Conservation (phyloP, 2,797 vertebrate species). For the Enteromius mattozi region DNA sequence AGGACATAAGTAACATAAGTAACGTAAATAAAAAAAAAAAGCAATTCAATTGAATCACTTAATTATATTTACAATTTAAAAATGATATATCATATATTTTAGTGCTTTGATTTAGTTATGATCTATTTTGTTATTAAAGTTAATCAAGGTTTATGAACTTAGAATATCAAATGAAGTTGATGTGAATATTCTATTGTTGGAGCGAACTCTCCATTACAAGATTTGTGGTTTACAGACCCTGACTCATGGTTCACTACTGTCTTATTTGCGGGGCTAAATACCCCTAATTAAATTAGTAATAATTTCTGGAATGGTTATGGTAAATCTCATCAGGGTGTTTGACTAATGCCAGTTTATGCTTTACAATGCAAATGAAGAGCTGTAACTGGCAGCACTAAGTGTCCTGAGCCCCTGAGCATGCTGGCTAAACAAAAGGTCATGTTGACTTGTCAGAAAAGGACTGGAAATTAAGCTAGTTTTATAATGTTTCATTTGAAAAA, state of each 20-base stretch:
- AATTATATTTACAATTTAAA: neutral
- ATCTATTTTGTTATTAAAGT: neutral
- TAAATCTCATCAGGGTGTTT: slow-evolving; percentile 39
- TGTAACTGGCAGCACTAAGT: slow-evolving; percentile 19
- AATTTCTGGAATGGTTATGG: slow-evolving; percentile 21
- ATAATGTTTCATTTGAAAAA: neutral
- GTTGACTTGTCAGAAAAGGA: slow-evolving; percentile 10
- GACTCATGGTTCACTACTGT: neutral
- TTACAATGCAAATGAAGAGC: slow-evolving; percentile 40
- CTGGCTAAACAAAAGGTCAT: slow-evolving; percentile 36
- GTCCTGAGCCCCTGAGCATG: slow-evolving; percentile 4
- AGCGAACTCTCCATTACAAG: neutral
- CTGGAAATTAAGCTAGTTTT: neutral
- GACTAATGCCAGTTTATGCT: slow-evolving; percentile 28
- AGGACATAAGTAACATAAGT: too few relatives aligned
- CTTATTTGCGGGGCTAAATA: slow-evolving; percentile 5
- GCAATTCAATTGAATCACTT: neutral
- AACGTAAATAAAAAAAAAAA: neutral
- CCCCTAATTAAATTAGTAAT: slow-evolving; percentile 20
- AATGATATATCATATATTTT: neutral
- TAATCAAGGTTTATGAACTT: neutral
- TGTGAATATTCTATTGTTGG: neutral
- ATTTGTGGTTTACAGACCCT: neutral
- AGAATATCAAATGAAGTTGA: slow-evolving; percentile 8
- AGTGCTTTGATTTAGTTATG: neutral